Evolutionary conservation across 1,140 invertebrate species (phyloP), one percentile per base, ranked within the genome.

Genomic region (Saccostrea echinata): DNA sequence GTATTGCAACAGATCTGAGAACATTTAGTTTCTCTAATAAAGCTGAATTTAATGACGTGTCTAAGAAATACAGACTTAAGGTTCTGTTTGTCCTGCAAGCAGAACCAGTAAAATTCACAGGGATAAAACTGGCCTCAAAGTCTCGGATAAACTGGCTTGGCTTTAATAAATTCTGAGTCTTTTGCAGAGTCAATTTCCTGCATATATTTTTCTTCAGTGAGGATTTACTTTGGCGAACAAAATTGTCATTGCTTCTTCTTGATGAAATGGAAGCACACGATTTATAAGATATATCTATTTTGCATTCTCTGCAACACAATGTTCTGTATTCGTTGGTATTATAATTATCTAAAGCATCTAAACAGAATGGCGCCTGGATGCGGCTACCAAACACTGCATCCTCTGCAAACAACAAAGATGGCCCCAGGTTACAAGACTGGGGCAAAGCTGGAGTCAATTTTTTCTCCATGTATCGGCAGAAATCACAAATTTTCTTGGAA

Each of bases 11-110:
- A 18, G 88, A 88, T 4, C 91, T 81, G 80, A 93, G 88, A 30
- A 94, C 95, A 1, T 97, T 97, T 35, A 98, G 95, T 43, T 96
- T 96, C 92, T 97, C 96, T 11, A 97, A 96, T 94, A 97, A 97
- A 91, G 97, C 96, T 88, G 96, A 96, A 92, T 97, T 97, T 51
- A 96, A 92, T 6, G 96, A 91, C 91, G 96, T 97, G 92, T 98
- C 97, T 81, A 98, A 96, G 0, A 97, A 97, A 53, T 97, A 92
- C 87, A 98, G 96, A 68, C 96, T 95, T 35, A 98, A 89, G 24
- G 96, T 97, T 90, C 95, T 95, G 93, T 98, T 98, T 1, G 95
- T 96, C 81, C 93, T 94, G 92, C 97, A 97, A 1, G 95, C 94
- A 11, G 95, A 92, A 1, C 96, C 95, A 33, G 91, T 91, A 87